A percentile compares a stretch with the other conserved stretches of the same genome.
These are phyloP conservation scores for Scaptomyza parva DNA, from an alignment of 2,888 invertebrate species.

Conservation along the genomic window DNA sequence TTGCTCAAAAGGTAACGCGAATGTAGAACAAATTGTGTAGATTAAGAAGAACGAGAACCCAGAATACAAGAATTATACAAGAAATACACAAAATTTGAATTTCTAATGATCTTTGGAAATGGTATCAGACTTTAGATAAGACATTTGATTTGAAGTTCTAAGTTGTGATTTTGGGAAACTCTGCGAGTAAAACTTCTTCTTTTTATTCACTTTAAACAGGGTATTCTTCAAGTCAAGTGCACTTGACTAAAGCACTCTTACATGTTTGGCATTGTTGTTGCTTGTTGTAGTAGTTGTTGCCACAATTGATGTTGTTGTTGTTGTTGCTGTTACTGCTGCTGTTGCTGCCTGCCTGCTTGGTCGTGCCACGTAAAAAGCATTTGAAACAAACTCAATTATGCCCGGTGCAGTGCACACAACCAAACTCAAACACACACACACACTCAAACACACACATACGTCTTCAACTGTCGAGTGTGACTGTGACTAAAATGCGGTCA, in stretches of 20 bases:
- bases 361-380: slow-evolving; percentile 78
- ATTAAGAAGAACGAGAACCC: no score
- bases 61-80: no score
- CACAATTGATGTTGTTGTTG: slow-evolving; percentile 29
- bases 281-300: slow-evolving; percentile 34
- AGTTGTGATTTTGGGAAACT: no score
- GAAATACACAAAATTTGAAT: no score
- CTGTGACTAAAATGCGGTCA: slow-evolving; percentile 82
- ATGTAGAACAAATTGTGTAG: slow-evolving; percentile 1
- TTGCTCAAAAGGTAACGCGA: not conserved
- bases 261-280: slow-evolving; percentile 52
- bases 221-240: not conserved
- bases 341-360: slow-evolving; percentile 31
- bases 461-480: slow-evolving; percentile 59
- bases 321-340: no score
- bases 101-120: no score
- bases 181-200: no score
- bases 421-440: slow-evolving; percentile 29
- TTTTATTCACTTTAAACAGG: no score
- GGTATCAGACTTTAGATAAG: no score
- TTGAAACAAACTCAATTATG: slow-evolving; percentile 79
- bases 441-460: slow-evolving; percentile 29
- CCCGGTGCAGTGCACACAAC: slow-evolving; percentile 73
- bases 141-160: no score
- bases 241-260: not conserved